Base-by-base conservation (phyloP, 1,140 invertebrate species). In the Reticulitermes speratus region DNA sequence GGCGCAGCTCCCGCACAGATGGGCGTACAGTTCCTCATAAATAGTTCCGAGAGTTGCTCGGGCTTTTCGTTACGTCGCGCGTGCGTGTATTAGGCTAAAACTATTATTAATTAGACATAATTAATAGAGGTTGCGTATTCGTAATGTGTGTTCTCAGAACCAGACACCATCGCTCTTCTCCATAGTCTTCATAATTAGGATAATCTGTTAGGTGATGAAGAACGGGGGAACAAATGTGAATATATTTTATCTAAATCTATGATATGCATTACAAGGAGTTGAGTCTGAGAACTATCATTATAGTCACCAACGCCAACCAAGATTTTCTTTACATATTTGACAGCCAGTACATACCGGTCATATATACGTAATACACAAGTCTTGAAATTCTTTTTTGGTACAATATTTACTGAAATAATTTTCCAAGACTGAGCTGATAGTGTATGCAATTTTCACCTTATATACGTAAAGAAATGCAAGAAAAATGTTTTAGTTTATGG, bases 231-330 rank as follows among this genome's bases (percentile, higher is more conserved):
- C 7, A n/a, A 30, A 30, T 75, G 65, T 75, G 9, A 65, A 75
- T 75, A 75, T 75, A 9, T 38, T n/a, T 30, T 75, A 30, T 75
- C n/a, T 75, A n/a, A n/a, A 30, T 75, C 9, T 30, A 75, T 25
- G 25, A 30, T 12, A 8, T 75, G 25, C n/a, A 30, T 16, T 75
- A 30, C 38, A 75, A 75, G 30, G 7, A n/a, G n/a, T n/a, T 30
- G 65, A 75, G n/a, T 75, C 65, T 75, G 65, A 75, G 65, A 75
- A 75, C n/a, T 75, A 30, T n/a, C 65, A 75, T 75, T 75, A 75
- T n/a, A 30, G 16, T n/a, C n/a, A 9, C 11, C 7, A 30, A 19
- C 52, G n/a, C 11, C 65, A 75, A 25, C 25, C 7, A 75, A 75
- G 65, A 75, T 14, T 75, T 75, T 75, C 65, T 75, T 75, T 75